Percentiles rank a stretch among this genome's conserved stretches.
Conservation (phyloP, 2,797 vertebrate species). For the Miopithecus talapoin region DNA sequence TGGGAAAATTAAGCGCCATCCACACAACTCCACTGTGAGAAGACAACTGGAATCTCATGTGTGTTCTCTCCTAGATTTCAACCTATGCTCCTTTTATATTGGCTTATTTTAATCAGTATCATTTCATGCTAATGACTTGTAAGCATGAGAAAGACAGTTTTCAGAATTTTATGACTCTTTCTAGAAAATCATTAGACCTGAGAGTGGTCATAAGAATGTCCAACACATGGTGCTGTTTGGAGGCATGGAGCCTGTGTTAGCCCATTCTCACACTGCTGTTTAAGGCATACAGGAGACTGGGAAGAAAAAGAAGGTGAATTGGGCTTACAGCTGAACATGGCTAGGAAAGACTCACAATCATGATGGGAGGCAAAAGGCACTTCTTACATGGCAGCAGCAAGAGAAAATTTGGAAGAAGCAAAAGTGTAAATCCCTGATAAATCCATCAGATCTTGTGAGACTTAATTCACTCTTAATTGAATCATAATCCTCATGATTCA, state of each 20-base stretch:
- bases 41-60: accelerated
- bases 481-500: not conserved
- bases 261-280: not conserved
- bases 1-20: not conserved
- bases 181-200: not conserved
- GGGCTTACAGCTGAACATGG: too few species aligned
- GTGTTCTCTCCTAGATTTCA: too few species aligned
- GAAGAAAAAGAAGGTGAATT: not conserved
- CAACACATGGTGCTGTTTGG: not conserved
- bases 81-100: accelerated
- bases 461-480: not conserved
- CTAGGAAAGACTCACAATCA: not conserved
- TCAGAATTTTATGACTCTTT: not conserved
- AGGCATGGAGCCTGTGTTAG: not conserved
- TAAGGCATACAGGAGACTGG: not conserved
- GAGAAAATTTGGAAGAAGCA: not conserved
- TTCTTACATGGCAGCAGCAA: not conserved
- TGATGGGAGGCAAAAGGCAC: not conserved
- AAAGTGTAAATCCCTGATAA: not conserved
- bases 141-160: not conserved
- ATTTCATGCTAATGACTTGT: not conserved
- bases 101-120: not conserved
- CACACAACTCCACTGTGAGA: accelerated
- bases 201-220: not conserved
- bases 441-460: not conserved